Evolutionary conservation across 2,113 vertebrate species (phyloP), one percentile per base, ranked within the genome.

Genomic region (Barnardius zonarius): DNA sequence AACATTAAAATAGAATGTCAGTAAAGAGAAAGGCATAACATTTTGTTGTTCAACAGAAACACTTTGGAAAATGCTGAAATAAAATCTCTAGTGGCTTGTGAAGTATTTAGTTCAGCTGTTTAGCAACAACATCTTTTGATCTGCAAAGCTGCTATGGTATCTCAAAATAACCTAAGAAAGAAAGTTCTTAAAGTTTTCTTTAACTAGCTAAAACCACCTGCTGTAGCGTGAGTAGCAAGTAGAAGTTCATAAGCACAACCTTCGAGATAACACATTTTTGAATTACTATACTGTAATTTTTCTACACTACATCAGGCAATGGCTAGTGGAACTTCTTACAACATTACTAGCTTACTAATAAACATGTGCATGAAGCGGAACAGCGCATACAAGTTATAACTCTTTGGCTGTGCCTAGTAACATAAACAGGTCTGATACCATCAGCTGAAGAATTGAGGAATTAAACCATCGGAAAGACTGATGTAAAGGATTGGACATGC

Each of bases 401-500:
- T 96, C 74, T 77, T 83, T 81, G 86, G 49, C 92, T 91, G 35
- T 92, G 83, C 90, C 92, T 82, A 55, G 85, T 86, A 93, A 94
- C 92, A 67, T 66, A 97, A 97, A 96, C 80, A 96, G 54, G 64
- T 83, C 83, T 95, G 94, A 97, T 96, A 97, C 10, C 43, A 88
- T 94, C 96, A 90, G 64, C 19, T 82, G 72, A 94, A 95, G 95
- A 94, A 96, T 0, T 92, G 79, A 96, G 93, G 95, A 96, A 93
- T 90, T 86, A 95, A 97, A 94, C 68, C 77, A 81, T 67, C 62
- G 6, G 17, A 96, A 94, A 91, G 92, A 61, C 81, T 94, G 93
- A 97, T 95, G 76, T 49, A 86, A 94, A 93, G 96, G 94, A 95
- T 68, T 96, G 92, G 92, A 93, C 74, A 94, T 88, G 96, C 61